Base-by-base conservation (phyloP, 2,888 invertebrate genomes). In the Schizaphis graminum region DNA sequence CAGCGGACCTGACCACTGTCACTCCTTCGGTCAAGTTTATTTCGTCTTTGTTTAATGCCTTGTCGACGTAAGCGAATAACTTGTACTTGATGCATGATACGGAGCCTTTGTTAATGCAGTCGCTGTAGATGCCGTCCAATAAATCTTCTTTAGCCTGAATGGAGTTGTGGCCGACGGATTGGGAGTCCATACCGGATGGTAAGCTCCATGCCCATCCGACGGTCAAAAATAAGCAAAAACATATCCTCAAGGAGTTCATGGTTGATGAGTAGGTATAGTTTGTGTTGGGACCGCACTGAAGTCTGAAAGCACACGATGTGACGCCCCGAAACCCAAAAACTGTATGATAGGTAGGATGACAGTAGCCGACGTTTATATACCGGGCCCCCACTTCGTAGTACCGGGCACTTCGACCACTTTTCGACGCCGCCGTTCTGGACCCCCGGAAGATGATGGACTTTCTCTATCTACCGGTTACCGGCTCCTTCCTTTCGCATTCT, bases 31-130 rank as follows among this genome's bases (percentile, higher is more conserved):
- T 97, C 87, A 98, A 96, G 21, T 97, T 97, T 95, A 98, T 98
- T 95, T 97, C 97, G 95, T 98, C 98, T 96, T 98, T 93, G 95
- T 97, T 97, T 67, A 98, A 96, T 96, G 98, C 97, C 96, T 98
- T 98, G 96, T 98, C 98, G 95, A 98, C 98, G 96, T 97, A 98
- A 47, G 98, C 97, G 96, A 98, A 98, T 95, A 98, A 97, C 96
- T 98, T 98, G 96, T 98, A 98, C 96, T 98, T 98, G 95, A 98
- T 97, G 96, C 98, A 98, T 96, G 97, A 97, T 95, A 98, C 97
- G 56, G 98, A 98, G 95, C 98, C 98, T 96, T 98, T 98, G 95
- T 97, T 97, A 95, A 98, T 96, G 96, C 98, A 98, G 95, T 98
- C 98, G 95, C 96, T 96, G 96, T 97, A 97, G 95, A 97, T 97